Evolutionary conservation across 2,888 invertebrate species (phyloP).

Genomic region (Philereme transversata): DNA sequence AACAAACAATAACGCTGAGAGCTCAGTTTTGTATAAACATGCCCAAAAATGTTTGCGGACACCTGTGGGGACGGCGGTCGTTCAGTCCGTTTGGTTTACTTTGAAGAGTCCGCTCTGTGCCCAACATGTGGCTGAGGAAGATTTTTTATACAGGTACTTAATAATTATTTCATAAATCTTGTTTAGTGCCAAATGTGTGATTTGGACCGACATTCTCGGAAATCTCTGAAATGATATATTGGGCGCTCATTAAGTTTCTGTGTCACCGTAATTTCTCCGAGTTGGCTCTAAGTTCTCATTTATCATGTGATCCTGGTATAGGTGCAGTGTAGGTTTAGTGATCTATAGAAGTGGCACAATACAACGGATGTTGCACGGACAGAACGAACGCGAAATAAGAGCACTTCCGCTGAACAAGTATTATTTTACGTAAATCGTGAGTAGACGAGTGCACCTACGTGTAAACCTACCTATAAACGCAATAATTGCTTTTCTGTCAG

Average conservation of each 20-base stretch:
- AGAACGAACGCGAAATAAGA: constrained; percentile 56
- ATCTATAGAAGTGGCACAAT: constrained; percentile 61
- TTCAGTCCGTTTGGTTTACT: constrained; percentile 67
- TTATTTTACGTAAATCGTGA: constrained; percentile 43
- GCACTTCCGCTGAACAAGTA: constrained; percentile 59
- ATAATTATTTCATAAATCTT: constrained; percentile 46
- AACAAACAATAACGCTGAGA: constrained; percentile 58
- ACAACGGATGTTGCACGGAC: constrained; percentile 68
- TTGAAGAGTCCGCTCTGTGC: constrained; percentile 67
- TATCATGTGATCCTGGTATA: constrained; percentile 17
- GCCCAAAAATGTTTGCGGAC: constrained; percentile 72
- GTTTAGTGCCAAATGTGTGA: constrained; percentile 38
- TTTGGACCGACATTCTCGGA: constrained; percentile 32
- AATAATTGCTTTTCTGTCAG: constrained; percentile 23
- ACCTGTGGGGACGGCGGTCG: constrained; percentile 68
- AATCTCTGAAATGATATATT: constrained; percentile 28
- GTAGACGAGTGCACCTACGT: constrained; percentile 16
- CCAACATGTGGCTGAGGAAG: constrained; percentile 48
- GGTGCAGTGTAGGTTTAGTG: constrained; percentile 12
- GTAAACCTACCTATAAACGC: constrained; percentile 22
- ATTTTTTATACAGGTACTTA: constrained; percentile 28
- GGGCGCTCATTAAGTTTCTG: constrained; percentile 35
- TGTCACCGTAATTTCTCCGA: constrained; percentile 21
- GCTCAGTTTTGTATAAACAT: constrained; percentile 65
- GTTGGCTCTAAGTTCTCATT: constrained; percentile 18